Base-by-base conservation (phyloP, 2,113 vertebrate species). In the Triplophysa tibetana region DNA sequence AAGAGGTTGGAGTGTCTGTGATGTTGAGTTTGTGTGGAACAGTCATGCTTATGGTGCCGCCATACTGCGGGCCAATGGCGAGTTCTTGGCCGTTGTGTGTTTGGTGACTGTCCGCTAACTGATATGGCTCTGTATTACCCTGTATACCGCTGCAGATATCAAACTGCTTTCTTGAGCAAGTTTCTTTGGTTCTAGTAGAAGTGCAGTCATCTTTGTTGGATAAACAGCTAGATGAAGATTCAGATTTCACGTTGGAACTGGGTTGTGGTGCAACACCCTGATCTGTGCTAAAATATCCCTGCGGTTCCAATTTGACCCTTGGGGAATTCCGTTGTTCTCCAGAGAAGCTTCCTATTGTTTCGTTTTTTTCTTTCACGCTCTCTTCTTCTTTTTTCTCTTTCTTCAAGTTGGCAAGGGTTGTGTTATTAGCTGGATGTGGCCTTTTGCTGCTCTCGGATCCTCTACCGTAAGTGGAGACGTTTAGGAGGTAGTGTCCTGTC, bases 401-500 rank as follows among this genome's bases (percentile, higher is more conserved):
- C 88, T 92, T 87, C 14, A 92, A 82, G 29, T 76, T 86, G 2
- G 82, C 88, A 1, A 88, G 79, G 82, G 84, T 90, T 1, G 90
- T 87, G 73, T 82, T 88, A 24, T 87, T 83, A 21, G 90, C 12
- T 70, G 90, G 89, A 38, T 92, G 92, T 81, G 91, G 88, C 72
- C 94, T 93, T 86, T 92, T 95, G 84, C 92, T 77, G 65, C 91
- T 93, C 86, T 98, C 97, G 0, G 96, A 90, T n/a, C 95, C 95
- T 4, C 96, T 92, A 9, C 98, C 96, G 0, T 99, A 99, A 0
- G 97, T 98, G 81, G 98, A 98, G 81, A 97, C 91, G 74, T 99
- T 99, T 64, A 99, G 96, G 86, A 99, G 94, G 60, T 99, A 99
- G 73, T 99, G 98, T 14, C 98, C 98, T 0, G 95, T 95, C 97